Evolutionary conservation across 2,113 vertebrate species (phyloP).

Genomic region (Apus apus): DNA sequence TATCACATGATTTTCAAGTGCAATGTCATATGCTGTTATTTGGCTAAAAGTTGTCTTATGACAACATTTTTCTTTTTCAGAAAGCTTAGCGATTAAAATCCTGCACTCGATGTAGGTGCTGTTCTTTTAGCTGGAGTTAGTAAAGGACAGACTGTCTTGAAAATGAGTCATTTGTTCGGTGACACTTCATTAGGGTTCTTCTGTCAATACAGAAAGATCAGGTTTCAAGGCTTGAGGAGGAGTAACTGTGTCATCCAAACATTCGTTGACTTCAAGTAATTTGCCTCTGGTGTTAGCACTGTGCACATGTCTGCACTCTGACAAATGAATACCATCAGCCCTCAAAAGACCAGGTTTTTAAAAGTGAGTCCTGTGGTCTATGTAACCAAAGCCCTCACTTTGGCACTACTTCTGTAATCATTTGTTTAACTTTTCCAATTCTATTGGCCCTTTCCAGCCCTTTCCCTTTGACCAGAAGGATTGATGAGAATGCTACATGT

Average conservation of each 20-base stretch:
- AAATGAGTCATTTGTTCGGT: background rate
- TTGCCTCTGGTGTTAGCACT: background rate
- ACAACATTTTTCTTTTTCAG: background rate
- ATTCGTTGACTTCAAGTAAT: background rate
- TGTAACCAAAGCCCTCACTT: no score
- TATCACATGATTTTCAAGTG: background rate
- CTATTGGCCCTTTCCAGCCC: no score
- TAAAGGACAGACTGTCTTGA: background rate
- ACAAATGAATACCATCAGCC: no score
- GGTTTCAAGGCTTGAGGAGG: background rate
- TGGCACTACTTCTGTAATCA: no score
- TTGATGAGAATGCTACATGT: no score
- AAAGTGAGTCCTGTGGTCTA: no score
- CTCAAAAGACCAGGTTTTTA: no score
- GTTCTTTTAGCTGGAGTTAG: background rate
- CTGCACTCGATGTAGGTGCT: background rate
- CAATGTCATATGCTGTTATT: background rate
- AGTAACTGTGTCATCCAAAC: background rate
- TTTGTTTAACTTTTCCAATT: no score
- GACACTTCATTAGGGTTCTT: background rate
- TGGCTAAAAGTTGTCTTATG: background rate
- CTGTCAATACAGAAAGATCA: background rate
- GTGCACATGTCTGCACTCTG: background rate
- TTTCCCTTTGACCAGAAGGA: no score
- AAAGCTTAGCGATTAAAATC: background rate